phyloP scores from a whole-genome alignment of 2,888 invertebrate genomes.

The Leucozona laternaria region DNA sequence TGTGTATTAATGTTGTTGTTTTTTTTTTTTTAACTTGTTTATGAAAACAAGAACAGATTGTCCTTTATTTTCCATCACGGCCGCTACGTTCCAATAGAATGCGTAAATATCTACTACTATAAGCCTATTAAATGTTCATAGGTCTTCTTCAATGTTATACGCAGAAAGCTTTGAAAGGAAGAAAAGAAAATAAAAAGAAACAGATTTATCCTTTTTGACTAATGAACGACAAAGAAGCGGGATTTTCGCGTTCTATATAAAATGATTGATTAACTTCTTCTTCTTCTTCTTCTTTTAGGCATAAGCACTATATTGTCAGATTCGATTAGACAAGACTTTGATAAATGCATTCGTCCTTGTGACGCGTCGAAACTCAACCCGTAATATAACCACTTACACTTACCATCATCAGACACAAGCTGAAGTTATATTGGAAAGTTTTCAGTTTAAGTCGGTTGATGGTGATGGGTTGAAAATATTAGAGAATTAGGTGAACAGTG shows the following conservation, averaged over 20 bases:
- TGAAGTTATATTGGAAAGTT: not conserved
- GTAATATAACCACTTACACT: not conserved
- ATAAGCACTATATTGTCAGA: slow-evolving; percentile 41
- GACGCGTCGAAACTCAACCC: slow-evolving; percentile 29
- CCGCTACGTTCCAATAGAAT: slow-evolving; percentile 10
- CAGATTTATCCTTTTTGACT: slow-evolving; percentile 60
- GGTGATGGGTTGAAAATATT: not conserved
- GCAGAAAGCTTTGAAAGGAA: not conserved
- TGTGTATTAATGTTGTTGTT: slow-evolving; percentile 37
- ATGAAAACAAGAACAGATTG: slow-evolving; percentile 41
- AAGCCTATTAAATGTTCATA: slow-evolving; percentile 40
- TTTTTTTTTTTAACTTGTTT: slow-evolving; percentile 15
- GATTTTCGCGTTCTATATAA: slow-evolving; percentile 22
- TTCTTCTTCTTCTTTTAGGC: not conserved
- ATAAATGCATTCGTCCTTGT: slow-evolving; percentile 59
- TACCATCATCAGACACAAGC: not conserved
- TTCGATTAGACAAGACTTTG: slow-evolving; percentile 56
- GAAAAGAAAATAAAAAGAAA: not conserved
- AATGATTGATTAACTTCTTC: slow-evolving; percentile 62
- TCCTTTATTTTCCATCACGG: slow-evolving; percentile 7
- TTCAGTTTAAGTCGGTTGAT: not conserved
- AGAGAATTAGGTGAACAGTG: not conserved
- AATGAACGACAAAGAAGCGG: slow-evolving; percentile 54
- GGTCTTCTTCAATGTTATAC: slow-evolving; percentile 1
- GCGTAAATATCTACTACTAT: slow-evolving; percentile 1